Evolutionary conservation across 2,113 vertebrate genomes (phyloP).

Genomic region (Sprattus sprattus): DNA sequence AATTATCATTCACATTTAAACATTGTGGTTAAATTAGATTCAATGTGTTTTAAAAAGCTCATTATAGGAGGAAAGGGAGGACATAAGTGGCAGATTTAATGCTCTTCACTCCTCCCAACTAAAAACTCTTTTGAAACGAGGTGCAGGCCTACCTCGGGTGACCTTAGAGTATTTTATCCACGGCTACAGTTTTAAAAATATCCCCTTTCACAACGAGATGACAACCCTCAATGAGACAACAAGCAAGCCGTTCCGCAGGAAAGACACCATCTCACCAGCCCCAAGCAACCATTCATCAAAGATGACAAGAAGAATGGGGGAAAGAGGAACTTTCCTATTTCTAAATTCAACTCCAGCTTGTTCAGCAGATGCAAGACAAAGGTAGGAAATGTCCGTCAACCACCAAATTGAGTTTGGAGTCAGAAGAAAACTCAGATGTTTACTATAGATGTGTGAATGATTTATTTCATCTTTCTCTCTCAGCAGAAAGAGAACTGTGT

Average conservation of each 20-base stretch:
- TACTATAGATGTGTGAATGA: not conserved
- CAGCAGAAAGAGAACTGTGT: constrained; percentile 11
- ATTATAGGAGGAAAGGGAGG: no score
- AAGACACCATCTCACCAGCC: not conserved
- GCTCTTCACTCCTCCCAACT: no score
- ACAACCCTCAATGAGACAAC: not conserved
- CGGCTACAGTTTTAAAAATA: not conserved
- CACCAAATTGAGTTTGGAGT: not conserved
- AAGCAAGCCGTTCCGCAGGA: not conserved
- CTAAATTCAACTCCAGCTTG: constrained; percentile 1
- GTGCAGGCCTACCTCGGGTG: not conserved
- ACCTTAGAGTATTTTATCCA: not conserved
- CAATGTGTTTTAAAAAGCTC: no score
- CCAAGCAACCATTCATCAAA: constrained; percentile 16
- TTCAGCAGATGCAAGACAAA: constrained; percentile 14
- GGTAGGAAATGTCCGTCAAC: not conserved
- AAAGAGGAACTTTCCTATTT: constrained; percentile 4
- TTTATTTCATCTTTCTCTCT: not conserved
- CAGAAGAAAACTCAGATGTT: constrained; percentile 16
- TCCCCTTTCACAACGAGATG: not conserved
- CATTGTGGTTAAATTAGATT: no score
- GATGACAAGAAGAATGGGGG: not conserved
- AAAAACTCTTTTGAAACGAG: not conserved
- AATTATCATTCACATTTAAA: no score
- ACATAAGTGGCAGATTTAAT: no score